Evolutionary conservation across 2,113 vertebrate species (phyloP).

Genomic region (Aplodontia rufa): DNA sequence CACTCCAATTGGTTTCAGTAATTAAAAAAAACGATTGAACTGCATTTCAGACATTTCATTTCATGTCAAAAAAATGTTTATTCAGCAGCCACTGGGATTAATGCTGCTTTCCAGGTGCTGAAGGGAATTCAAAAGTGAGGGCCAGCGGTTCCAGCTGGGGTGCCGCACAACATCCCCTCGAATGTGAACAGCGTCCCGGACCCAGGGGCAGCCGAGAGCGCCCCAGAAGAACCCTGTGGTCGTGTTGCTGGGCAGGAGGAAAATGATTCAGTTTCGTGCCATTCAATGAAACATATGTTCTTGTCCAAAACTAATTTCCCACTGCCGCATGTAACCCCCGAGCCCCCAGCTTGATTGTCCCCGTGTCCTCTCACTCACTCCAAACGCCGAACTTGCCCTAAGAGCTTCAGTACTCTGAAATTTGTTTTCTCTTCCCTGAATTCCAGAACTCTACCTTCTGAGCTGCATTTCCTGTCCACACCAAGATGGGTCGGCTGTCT

Average conservation of each 20-base stretch:
- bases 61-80: neutral
- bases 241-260: slow-evolving; percentile 36
- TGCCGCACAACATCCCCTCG: neutral
- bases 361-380: neutral
- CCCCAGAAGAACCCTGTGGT: neutral
- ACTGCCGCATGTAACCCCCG: neutral
- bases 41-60: neutral
- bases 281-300: slow-evolving; percentile 46
- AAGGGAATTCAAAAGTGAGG: neutral
- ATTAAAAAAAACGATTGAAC: slow-evolving; percentile 29
- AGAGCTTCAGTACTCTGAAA: neutral
- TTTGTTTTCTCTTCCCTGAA: neutral
- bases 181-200: fast-evolving
- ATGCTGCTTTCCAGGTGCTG: neutral
- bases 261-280: slow-evolving; percentile 58
- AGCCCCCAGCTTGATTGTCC: fast-evolving
- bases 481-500: neutral
- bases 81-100: neutral
- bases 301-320: slow-evolving; percentile 52
- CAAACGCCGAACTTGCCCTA: neutral
- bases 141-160: neutral
- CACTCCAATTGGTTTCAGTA: slow-evolving; percentile 5
- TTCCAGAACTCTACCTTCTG: neutral
- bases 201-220: neutral
- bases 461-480: neutral